Evolutionary conservation across 1,140 invertebrate genomes (phyloP), one percentile per base, ranked within the genome.

Genomic region (Elysia chlorotica): DNA sequence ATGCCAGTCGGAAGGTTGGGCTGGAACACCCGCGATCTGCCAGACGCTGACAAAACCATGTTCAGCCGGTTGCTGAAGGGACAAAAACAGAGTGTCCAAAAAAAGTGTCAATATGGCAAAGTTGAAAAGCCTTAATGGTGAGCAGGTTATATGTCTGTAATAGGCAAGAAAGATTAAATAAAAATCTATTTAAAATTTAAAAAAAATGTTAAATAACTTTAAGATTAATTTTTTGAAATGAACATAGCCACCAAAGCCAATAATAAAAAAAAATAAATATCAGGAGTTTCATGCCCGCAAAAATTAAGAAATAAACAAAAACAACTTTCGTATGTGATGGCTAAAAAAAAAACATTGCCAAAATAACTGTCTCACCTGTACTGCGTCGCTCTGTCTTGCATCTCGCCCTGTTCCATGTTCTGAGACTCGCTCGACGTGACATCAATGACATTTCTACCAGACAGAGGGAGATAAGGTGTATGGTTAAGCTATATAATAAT

Each of bases 1-100:
- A 92, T 88, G 85, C 92, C 91, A 82, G 83, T 74, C 54, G 85
- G 54, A 83, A 88, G 59, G n/a, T 61, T 56, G 54, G 72, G 88
- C 78, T 83, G 86, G 87, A 76, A 87, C 4, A 74, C 75, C 31
- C 65, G 48, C 14, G 65, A 59, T 25, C 67, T 74, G 36, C 78
- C 76, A 53, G 76, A 76, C n/a, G 71, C 76, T 57, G 69, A 59
- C 56, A 23, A 10, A 30, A 59, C 10, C 56, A 59, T 14, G 10
- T n/a, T 14, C 41, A 48, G 41, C n/a, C 41, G 10, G 10, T 14
- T 48, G 41, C 41, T 48, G 41, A 48, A 48, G n/a, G n/a, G 41
- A 48, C 41, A n/a, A 48, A 48, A 14, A 59, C 6, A 59, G 56
- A 59, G 28, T 59, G 17, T 17, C 14, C 56, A 59, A n/a, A n/a